phyloP scores from a whole-genome alignment of 2,113 vertebrate species.

The Centropristis striata region DNA sequence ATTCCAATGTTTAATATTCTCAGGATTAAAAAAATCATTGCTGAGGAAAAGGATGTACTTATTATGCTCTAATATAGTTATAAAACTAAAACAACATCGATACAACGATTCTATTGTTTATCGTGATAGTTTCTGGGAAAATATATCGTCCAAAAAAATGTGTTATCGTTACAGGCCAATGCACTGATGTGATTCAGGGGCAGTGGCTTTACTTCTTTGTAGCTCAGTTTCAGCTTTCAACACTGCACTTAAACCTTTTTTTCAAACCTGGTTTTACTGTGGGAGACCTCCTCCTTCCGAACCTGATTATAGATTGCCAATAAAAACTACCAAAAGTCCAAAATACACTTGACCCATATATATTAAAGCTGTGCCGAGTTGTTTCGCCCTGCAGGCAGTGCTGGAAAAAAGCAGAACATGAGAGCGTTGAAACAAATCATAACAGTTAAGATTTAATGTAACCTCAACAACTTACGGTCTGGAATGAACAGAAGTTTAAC shows the following conservation, averaged over 20 bases:
- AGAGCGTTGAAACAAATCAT: slow-evolving; percentile 5
- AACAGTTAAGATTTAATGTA: slow-evolving; percentile 9
- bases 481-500: slow-evolving; percentile 31
- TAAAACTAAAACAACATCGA: too few species aligned
- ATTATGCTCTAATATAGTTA: too few species aligned
- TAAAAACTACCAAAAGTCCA: background rate
- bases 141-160: too few species aligned
- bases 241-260: background rate
- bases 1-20: too few species aligned
- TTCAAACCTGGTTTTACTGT: too few species aligned
- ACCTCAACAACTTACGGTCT: slow-evolving; percentile 10
- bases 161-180: too few species aligned
- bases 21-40: too few species aligned
- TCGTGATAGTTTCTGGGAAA: too few species aligned
- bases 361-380: background rate
- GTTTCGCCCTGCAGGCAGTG: background rate
- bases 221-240: background rate
- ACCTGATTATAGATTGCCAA: background rate
- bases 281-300: too few species aligned
- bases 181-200: background rate
- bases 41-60: too few species aligned
- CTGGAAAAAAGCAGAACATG: slow-evolving; percentile 3
- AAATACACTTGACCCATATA: slow-evolving; percentile 1
- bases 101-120: too few species aligned
- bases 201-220: background rate